phyloP scores from a whole-genome alignment of 1,140 invertebrate species.

The Penaeus vannamei region DNA sequence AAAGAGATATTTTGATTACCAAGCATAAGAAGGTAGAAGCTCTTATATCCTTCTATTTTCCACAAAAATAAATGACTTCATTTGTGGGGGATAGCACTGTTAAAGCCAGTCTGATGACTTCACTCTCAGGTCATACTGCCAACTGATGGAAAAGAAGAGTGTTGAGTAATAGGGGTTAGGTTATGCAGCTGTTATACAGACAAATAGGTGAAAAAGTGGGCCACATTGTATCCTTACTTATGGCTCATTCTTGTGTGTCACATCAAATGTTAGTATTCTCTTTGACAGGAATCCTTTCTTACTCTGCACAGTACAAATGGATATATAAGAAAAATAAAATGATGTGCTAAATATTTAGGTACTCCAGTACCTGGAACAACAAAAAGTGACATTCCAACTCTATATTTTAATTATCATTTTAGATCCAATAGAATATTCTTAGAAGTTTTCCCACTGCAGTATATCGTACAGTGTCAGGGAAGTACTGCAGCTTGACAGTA shows the following conservation, averaged over 20 bases:
- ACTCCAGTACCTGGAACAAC: slow-evolving; percentile 40
- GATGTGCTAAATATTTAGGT: slow-evolving; percentile 56
- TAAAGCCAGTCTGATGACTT: slow-evolving; percentile 20
- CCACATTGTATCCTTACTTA: slow-evolving; percentile 13
- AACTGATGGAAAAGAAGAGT: slow-evolving; percentile 34
- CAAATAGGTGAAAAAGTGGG: slow-evolving; percentile 24
- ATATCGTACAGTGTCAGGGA: slow-evolving; percentile 40
- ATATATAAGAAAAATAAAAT: slow-evolving; percentile 25
- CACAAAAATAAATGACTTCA: neutral
- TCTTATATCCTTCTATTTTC: neutral
- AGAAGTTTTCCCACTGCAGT: slow-evolving; percentile 32
- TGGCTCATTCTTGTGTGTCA: slow-evolving; percentile 30
- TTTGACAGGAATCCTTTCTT: slow-evolving; percentile 51
- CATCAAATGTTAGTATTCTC: slow-evolving; percentile 16
- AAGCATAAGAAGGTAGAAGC: too few species aligned
- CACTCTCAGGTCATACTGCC: slow-evolving; percentile 50
- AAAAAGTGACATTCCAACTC: slow-evolving; percentile 50
- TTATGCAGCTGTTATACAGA: slow-evolving; percentile 37
- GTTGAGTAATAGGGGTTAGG: slow-evolving; percentile 3
- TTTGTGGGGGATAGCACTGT: slow-evolving; percentile 35
- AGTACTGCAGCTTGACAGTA: slow-evolving; percentile 48
- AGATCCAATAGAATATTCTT: slow-evolving; percentile 49
- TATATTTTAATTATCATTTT: slow-evolving; percentile 50
- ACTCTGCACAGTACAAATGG: slow-evolving; percentile 54
- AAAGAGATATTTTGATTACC: too few species aligned